Conservation (phyloP, 1,140 invertebrate species). For the Drosophila kurseongensis region DNA sequence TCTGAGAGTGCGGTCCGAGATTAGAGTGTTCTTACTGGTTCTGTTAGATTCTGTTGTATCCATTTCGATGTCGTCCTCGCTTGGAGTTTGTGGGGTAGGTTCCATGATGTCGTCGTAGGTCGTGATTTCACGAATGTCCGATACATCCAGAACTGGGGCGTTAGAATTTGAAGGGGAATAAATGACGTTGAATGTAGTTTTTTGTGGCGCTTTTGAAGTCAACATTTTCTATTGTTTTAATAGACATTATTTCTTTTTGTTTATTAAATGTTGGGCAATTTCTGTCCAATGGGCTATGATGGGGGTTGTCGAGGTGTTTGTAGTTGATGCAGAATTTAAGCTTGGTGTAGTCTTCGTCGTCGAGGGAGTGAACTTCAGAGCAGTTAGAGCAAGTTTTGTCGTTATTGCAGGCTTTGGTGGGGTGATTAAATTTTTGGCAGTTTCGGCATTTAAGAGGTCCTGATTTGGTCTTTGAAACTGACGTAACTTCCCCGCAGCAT, state of each 20-base stretch:
- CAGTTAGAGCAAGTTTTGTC: neutral
- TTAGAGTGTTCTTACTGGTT: neutral
- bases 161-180: no score
- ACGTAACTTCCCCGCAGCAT: no score
- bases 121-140: neutral
- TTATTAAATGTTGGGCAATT: neutral
- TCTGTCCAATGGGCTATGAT: neutral
- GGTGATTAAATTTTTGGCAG: neutral
- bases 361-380: neutral
- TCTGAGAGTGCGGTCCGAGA: neutral
- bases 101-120: neutral
- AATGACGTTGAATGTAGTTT: neutral
- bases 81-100: neutral
- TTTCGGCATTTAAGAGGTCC: neutral
- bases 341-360: neutral
- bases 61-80: neutral
- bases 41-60: neutral
- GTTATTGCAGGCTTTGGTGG: neutral
- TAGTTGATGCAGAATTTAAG: neutral
- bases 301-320: neutral
- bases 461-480: no score
- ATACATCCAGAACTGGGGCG: no score
- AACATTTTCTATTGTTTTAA: neutral
- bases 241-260: neutral
- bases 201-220: neutral